Conservation (phyloP, 2,888 invertebrate genomes). For the Ypsolopha scabrella region DNA sequence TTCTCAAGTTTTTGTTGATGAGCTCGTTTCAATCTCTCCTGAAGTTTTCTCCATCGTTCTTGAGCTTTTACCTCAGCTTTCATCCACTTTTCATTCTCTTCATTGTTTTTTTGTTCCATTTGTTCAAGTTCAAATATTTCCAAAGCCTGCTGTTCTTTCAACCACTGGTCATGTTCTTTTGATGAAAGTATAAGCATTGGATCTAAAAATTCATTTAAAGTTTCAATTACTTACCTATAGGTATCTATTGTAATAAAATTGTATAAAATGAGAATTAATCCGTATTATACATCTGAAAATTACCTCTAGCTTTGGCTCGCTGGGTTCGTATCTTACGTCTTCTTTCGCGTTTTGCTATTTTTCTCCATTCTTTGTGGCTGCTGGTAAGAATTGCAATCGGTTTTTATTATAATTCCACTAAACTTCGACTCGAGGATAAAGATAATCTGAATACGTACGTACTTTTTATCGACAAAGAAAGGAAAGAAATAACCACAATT, state of each 20-base stretch:
- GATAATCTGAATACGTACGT: too few relatives aligned
- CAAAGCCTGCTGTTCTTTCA: conserved; percentile 61
- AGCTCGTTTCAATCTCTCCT: conserved; percentile 66
- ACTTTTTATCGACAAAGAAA: too few relatives aligned
- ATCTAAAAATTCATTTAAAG: too few relatives aligned
- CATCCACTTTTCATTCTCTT: conserved; percentile 76
- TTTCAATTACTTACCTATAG: too few relatives aligned
- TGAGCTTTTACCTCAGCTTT: conserved; percentile 74
- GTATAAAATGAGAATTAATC: too few relatives aligned
- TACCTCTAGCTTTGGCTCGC: conserved; percentile 71
- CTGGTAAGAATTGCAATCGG: conserved; percentile 12
- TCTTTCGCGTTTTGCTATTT: conserved; percentile 77
- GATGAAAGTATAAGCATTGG: too few relatives aligned
- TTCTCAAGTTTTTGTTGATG: conserved; percentile 70
- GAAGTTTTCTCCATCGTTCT: conserved; percentile 72
- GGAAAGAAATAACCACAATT: too few relatives aligned
- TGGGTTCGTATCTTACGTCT: conserved; percentile 74
- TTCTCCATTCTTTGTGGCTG: conserved; percentile 80
- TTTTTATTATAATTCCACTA: too few relatives aligned
- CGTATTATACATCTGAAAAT: background rate
- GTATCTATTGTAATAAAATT: too few relatives aligned
- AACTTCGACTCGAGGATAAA: too few relatives aligned
- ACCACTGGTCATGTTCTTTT: conserved; percentile 55
- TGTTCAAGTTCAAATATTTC: conserved; percentile 65
- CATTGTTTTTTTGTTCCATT: conserved; percentile 63